Evolutionary conservation across 2,888 invertebrate genomes (phyloP), one percentile per base, ranked within the genome.

Genomic region (Branchipolynoe longqiensis): DNA sequence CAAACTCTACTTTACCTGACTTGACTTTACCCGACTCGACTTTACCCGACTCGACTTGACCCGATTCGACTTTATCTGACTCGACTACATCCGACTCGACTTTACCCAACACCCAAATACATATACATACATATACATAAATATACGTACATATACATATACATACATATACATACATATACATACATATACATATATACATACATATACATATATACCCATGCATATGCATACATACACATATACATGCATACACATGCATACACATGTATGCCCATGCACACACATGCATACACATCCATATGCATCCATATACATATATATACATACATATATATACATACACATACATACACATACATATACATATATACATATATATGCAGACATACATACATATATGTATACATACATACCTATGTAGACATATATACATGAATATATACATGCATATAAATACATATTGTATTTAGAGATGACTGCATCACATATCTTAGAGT

Each of bases 301-400:
- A 48, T 62, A 41, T 1, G 28, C 48, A 48, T 69, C 22, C 64
- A 64, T 36, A 41, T 62, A 3, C n/a, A n/a, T 41, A 54, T 64
- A 64, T 82, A 40, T 64, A 58, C 41, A 33, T n/a, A 82, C 62
- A 36, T 83, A 28, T 82, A 56, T 64, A 82, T 83, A 64, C 69
- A 64, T 85, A 69, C n/a, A 64, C 54, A 48, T 85, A 48, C 54
- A 64, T 56, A 41, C 33, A 69, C 69, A 31, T 83, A 85, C 33
- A 64, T 41, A 82, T 48, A 28, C 82, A 38, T 25, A 28, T 85
- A 40, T 82, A 31, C 31, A 8, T 85, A 33, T 82, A 41, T 38
- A 40, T 74, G 31, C n/a, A n/a, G n/a, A n/a, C n/a, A n/a, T n/a
- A n/a, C n/a, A n/a, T n/a, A n/a, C n/a, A n/a, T 73, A 58, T 85